phyloP scores from a whole-genome alignment of 2,113 vertebrate genomes.

The Poicephalus gulielmi region DNA sequence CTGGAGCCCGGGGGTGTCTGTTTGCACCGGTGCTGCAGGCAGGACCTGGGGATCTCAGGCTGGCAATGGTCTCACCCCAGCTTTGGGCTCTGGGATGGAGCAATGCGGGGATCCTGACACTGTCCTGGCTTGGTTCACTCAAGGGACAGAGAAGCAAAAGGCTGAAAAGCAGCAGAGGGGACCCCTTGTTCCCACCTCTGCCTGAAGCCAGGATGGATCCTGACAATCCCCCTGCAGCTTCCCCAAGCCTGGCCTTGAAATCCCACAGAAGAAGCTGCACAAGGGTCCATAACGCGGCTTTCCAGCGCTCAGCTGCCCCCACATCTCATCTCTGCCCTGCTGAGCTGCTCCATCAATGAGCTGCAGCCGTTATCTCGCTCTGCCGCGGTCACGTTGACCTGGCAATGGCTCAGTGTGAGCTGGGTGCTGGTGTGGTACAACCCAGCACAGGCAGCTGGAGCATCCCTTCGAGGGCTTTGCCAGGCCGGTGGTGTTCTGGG shows the following conservation, averaged over 20 bases:
- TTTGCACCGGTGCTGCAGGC: not conserved
- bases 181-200: not conserved
- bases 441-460: not conserved
- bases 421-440: no score
- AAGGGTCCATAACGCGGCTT: not conserved
- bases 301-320: not conserved
- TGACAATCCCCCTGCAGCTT: not conserved
- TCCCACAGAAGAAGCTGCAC: not conserved
- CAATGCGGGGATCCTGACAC: rapidly evolving
- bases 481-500: rapidly evolving
- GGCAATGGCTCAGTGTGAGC: rapidly evolving
- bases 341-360: not conserved
- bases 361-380: not conserved
- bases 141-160: not conserved
- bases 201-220: not conserved
- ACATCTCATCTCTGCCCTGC: rapidly evolving
- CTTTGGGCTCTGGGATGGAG: not conserved
- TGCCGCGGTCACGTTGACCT: not conserved
- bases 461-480: not conserved
- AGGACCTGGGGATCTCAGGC: not conserved
- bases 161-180: not conserved
- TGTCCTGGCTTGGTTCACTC: not conserved
- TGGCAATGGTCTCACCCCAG: rapidly evolving
- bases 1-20: not conserved
- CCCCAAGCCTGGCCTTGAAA: not conserved